Evolutionary conservation across 2,113 vertebrate species (phyloP).

Genomic region (Acrocephalus arundinaceus): DNA sequence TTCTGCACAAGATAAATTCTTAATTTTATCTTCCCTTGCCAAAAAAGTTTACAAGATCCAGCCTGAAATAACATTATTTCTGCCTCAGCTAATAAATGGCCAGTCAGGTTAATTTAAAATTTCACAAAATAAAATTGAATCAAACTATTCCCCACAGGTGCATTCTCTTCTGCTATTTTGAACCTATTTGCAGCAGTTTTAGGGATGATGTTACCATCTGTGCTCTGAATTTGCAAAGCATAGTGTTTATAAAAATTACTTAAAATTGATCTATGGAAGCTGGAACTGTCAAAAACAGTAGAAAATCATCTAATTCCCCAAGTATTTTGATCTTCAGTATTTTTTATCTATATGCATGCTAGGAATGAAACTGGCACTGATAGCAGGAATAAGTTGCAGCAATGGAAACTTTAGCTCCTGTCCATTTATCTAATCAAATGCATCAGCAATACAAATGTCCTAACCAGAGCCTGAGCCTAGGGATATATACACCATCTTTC

Average conservation of each 20-base stretch:
- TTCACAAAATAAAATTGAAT: background rate
- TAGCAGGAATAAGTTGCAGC: background rate
- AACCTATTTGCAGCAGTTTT: background rate
- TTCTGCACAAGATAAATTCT: background rate
- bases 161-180: background rate
- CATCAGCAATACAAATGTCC: background rate
- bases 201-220: background rate
- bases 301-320: background rate
- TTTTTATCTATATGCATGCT: background rate
- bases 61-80: background rate
- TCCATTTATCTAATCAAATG: background rate
- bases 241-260: background rate
- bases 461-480: background rate
- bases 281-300: background rate
- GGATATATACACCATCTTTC: background rate
- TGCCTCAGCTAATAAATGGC: background rate
- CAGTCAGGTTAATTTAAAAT: background rate
- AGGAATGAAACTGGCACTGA: background rate
- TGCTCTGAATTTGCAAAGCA: background rate
- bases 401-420: background rate
- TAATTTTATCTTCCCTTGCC: background rate
- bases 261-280: background rate
- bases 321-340: background rate
- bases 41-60: background rate
- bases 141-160: background rate